phyloP scores from a whole-genome alignment of 2,888 invertebrate species.

The Nymphalis polychloros region DNA sequence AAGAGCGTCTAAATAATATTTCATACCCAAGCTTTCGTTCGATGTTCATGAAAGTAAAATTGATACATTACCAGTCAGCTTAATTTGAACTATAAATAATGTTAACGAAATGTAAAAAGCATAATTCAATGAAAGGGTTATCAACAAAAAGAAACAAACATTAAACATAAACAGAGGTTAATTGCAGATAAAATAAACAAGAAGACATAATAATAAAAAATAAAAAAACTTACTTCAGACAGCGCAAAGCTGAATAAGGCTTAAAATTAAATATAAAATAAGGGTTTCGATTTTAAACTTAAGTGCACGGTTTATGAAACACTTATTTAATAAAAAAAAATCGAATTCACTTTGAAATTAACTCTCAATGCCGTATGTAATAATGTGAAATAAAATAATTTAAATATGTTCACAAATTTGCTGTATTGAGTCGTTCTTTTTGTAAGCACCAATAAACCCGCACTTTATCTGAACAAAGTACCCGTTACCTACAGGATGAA shows the following conservation, averaged over 20 bases:
- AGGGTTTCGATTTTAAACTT: neutral
- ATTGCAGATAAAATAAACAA: conserved; percentile 5
- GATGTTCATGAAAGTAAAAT: neutral
- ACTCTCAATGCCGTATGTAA: neutral
- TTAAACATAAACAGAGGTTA: neutral
- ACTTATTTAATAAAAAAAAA: too few relatives aligned
- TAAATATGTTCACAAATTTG: neutral
- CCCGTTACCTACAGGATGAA: conserved; percentile 1
- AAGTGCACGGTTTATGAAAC: neutral
- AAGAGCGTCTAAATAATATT: neutral
- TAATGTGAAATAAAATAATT: neutral
- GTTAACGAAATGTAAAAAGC: neutral
- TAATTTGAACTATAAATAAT: neutral
- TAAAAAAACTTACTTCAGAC: neutral
- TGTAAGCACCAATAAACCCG: conserved; percentile 8
- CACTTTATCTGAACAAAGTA: conserved; percentile 1
- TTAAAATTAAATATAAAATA: neutral
- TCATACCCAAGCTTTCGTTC: neutral
- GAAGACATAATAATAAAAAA: neutral
- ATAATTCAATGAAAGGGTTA: neutral
- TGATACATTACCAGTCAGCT: conserved; percentile 1
- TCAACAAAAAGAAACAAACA: neutral
- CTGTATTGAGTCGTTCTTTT: conserved; percentile 2
- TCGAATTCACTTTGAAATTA: neutral
- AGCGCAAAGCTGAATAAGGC: neutral